Evolutionary conservation across 2,797 vertebrate genomes (phyloP).

Genomic region (Spinus pinus): DNA sequence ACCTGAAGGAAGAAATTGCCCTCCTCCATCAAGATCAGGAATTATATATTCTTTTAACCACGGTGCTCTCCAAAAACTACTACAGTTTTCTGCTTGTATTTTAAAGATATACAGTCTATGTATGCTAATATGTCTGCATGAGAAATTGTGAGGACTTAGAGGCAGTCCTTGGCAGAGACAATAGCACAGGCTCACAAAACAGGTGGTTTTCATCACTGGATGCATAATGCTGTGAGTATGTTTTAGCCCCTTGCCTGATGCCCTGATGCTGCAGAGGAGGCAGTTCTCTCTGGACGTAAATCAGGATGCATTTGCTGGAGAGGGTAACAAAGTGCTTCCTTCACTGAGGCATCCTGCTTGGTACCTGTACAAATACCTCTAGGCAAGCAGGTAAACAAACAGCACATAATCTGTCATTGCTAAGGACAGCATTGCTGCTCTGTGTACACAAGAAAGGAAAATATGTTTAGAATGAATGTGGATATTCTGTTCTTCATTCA

Average conservation of each 20-base stretch:
- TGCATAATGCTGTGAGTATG: not conserved
- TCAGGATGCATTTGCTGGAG: not conserved
- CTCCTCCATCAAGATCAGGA: not conserved
- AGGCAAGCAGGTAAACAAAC: not conserved
- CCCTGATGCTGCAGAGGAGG: not conserved
- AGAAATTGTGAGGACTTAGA: not conserved
- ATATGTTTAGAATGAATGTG: not conserved
- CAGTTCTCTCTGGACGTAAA: not conserved
- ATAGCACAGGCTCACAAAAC: conserved; percentile 11
- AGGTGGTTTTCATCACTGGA: conserved; percentile 52
- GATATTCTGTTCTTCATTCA: not conserved
- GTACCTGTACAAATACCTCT: not conserved
- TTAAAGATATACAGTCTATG: not conserved
- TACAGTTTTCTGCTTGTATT: not conserved
- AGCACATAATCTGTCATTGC: not conserved
- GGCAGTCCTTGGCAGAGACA: conserved; percentile 9
- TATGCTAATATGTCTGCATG: not conserved
- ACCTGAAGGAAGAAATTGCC: not conserved
- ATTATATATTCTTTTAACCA: not conserved
- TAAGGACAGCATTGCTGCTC: not conserved
- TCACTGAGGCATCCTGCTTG: not conserved
- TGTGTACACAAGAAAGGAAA: not conserved
- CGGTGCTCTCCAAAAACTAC: not conserved
- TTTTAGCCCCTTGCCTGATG: not conserved
- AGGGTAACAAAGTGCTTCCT: not conserved